Evolutionary conservation across 1,140 invertebrate genomes (phyloP).

Genomic region (Hyposmocoma kahamanoa): DNA sequence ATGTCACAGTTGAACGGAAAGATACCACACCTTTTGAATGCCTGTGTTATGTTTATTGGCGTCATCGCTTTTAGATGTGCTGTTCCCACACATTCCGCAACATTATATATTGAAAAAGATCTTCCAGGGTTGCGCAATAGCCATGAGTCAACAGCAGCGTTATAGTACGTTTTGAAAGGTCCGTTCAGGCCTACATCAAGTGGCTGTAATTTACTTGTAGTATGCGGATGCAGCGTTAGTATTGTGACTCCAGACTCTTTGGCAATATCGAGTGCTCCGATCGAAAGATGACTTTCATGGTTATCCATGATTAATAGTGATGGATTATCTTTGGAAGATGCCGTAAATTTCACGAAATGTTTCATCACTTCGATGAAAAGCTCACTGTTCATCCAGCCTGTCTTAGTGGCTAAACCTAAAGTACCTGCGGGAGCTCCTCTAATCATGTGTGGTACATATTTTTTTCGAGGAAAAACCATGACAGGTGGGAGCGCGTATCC

Average conservation of each 20-base stretch:
- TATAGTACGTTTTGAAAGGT: conserved; percentile 42
- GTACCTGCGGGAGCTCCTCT: conserved; percentile 38
- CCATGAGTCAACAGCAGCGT: conserved; percentile 15
- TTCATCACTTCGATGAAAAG: conserved; percentile 38
- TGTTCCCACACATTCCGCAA: conserved; percentile 10
- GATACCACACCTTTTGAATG: conserved; percentile 18
- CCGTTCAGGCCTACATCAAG: conserved; percentile 49
- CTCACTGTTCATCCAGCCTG: conserved; percentile 44
- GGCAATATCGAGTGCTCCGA: conserved; percentile 23
- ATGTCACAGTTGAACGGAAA: conserved; percentile 12
- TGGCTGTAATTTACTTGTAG: conserved; percentile 36
- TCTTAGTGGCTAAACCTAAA: conserved; percentile 32
- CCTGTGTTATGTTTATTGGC: conserved; percentile 14
- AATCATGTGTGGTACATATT: conserved; percentile 39
- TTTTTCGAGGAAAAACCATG: conserved; percentile 54
- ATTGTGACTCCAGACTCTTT: conserved; percentile 34
- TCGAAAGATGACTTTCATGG: conserved; percentile 26
- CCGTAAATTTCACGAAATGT: conserved; percentile 43
- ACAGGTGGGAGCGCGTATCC: conserved; percentile 51
- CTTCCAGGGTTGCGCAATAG: conserved; percentile 12
- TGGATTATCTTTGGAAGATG: conserved; percentile 10
- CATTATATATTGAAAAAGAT: conserved; percentile 11
- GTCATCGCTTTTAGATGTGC: conserved; percentile 17
- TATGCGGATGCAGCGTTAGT: conserved; percentile 30
- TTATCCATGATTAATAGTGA: conserved; percentile 17